Percentiles rank a stretch among this genome's conserved stretches.
Evolutionary conservation across 2,797 vertebrate species (phyloP).

Genomic region (Falco naumanni): DNA sequence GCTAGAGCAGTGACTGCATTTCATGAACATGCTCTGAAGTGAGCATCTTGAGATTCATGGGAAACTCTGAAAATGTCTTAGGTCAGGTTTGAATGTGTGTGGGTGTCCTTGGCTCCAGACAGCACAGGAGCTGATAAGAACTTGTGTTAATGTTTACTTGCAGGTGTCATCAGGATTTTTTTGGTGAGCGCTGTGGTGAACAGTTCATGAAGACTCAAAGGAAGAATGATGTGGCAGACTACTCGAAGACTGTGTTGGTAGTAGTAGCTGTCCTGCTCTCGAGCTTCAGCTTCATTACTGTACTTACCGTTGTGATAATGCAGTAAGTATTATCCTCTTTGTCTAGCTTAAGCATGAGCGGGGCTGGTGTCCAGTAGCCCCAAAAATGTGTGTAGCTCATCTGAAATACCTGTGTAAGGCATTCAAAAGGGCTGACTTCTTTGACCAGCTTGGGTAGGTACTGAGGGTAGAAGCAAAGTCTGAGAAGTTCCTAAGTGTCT

Average conservation of each 20-base stretch:
- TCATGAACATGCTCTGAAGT: background rate
- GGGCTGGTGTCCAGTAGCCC: background rate
- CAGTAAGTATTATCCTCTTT: slow-evolving; percentile 74
- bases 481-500: background rate
- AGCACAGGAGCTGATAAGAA: slow-evolving; percentile 11
- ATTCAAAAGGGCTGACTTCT: background rate
- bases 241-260: slow-evolving; percentile 70
- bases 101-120: slow-evolving; percentile 53
- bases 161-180: slow-evolving; percentile 80
- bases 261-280: slow-evolving; percentile 69
- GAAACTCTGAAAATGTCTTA: slow-evolving; percentile 24
- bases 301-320: slow-evolving; percentile 67
- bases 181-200: slow-evolving; percentile 81
- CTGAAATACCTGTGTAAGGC: background rate
- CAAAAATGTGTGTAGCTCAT: background rate
- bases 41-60: slow-evolving; percentile 12
- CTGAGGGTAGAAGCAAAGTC: background rate
- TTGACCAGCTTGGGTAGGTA: background rate
- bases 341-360: background rate
- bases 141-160: slow-evolving; percentile 55
- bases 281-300: slow-evolving; percentile 54
- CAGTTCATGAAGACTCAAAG: slow-evolving; percentile 78
- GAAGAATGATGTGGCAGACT: slow-evolving; percentile 52
- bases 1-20: slow-evolving; percentile 8
- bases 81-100: background rate